Evolutionary conservation across 2,113 vertebrate species (phyloP).

Genomic region (Nematolebias whitei): DNA sequence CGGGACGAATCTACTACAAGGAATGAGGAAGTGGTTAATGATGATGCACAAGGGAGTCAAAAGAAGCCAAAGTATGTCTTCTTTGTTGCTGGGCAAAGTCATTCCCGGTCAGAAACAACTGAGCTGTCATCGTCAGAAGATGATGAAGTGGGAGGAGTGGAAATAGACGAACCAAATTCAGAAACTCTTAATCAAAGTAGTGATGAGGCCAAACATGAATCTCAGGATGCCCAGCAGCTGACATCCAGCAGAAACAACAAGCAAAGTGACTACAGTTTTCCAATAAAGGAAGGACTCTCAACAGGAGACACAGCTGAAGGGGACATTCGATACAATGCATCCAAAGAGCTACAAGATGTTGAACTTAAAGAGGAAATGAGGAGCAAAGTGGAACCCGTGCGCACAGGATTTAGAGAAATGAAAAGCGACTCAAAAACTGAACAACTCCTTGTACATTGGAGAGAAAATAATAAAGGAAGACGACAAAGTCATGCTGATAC

Average conservation of each 20-base stretch:
- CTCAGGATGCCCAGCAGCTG: conserved; percentile 14
- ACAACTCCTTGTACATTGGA: conserved; percentile 67
- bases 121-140: conserved; percentile 26
- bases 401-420: conserved; percentile 7
- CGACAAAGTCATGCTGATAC: conserved; percentile 18
- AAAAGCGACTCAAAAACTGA: conserved; percentile 69
- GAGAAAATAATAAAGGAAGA: conserved; percentile 40
- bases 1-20: not conserved
- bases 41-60: conserved; percentile 17
- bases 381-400: conserved; percentile 20
- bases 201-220: conserved; percentile 21
- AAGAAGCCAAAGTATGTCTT: conserved; percentile 46
- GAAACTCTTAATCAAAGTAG: conserved; percentile 6
- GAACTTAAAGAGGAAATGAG: conserved; percentile 12
- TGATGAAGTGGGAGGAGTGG: conserved; percentile 36
- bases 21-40: conserved; percentile 20
- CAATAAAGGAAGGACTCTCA: not conserved
- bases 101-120: conserved; percentile 28
- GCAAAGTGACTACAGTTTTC: not conserved
- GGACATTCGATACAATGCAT: not conserved
- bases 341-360: conserved; percentile 3
- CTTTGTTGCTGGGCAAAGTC: conserved; percentile 62
- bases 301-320: conserved; percentile 2
- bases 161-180: conserved; percentile 24
- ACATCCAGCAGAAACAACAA: conserved; percentile 18